These are phyloP conservation scores for Recurvirostra avosetta DNA, from an alignment of 2,113 vertebrate genomes.

Conservation along the genomic window DNA sequence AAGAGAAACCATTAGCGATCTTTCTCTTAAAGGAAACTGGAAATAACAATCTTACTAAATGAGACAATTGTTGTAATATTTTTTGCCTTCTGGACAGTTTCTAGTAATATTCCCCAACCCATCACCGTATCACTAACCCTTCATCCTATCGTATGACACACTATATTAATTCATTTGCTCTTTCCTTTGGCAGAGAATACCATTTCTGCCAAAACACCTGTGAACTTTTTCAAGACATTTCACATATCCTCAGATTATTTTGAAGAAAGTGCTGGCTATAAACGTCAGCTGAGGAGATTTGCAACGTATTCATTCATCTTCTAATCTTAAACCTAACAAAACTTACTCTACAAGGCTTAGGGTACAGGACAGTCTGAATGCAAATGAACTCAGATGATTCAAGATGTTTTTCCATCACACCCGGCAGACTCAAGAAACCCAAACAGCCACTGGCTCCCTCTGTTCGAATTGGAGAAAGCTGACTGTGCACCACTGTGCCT, in stretches of 20 bases:
- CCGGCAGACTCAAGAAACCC: neutral
- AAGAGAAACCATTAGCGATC: neutral
- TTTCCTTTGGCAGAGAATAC: neutral
- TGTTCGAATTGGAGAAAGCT: neutral
- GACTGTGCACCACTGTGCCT: neutral
- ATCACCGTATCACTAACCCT: neutral
- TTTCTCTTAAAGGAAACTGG: neutral
- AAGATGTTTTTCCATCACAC: neutral
- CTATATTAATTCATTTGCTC: neutral
- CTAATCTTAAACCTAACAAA: neutral
- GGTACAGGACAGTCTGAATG: neutral
- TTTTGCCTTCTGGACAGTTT: neutral
- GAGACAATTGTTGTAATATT: neutral
- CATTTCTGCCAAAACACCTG: neutral
- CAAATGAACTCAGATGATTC: neutral
- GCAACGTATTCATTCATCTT: neutral
- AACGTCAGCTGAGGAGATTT: neutral
- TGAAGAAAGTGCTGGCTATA: neutral
- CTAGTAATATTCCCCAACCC: neutral
- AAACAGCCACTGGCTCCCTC: neutral
- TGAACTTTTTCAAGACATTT: neutral
- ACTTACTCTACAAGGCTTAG: neutral
- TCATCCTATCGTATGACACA: neutral
- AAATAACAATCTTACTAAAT: neutral
- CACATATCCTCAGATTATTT: neutral